Base-by-base conservation (phyloP, 2,797 vertebrate genomes). In the Siniperca undulata region DNA sequence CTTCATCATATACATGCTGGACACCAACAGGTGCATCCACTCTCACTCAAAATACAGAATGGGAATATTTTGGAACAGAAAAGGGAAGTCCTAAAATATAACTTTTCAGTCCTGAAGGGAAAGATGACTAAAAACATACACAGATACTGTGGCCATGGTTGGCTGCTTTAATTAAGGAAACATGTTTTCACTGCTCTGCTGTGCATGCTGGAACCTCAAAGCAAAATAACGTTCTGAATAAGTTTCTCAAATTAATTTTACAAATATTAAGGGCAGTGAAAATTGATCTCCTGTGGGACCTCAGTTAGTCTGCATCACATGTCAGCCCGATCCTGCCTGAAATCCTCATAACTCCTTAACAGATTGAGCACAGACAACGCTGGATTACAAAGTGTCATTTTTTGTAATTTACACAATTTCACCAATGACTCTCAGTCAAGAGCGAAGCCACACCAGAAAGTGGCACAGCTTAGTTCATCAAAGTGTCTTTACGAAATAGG, bases 21-120 rank as follows among this genome's bases (percentile, higher is more conserved):
- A 72, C 69, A 62, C 17, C 71, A 87, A 81, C 92, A 93, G 91
- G 90, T 93, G 89, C 86, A 85, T 91, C 89, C 90, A 89, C 77
- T 71, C 40, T 34, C 42, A 17, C 67, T 87, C 36, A 71, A 78
- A 87, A 86, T 75, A 79, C 74, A 74, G 70, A 81, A 27, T 30
- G 56, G 74, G 24, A 87, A 75, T 64, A 70, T 42, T 85, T 64
- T 73, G 74, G 66, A 85, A 82, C 36, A 78, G 56, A 76, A 76
- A 86, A 66, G 4, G 74, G 77, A 86, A 86, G 70, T 71, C 83
- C 68, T 60, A 67, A 90, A 89, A 89, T 89, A 88, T 58, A 74
- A 59, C n/a, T 24, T 64, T 62, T 82, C 46, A 22, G 40, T 38
- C 74, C 55, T 34, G n/a, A 44, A 10, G 11, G 74, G 76, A 84